Evolutionary conservation across 2,113 vertebrate species (phyloP).

Genomic region (Pelvicachromis taeniatus): DNA sequence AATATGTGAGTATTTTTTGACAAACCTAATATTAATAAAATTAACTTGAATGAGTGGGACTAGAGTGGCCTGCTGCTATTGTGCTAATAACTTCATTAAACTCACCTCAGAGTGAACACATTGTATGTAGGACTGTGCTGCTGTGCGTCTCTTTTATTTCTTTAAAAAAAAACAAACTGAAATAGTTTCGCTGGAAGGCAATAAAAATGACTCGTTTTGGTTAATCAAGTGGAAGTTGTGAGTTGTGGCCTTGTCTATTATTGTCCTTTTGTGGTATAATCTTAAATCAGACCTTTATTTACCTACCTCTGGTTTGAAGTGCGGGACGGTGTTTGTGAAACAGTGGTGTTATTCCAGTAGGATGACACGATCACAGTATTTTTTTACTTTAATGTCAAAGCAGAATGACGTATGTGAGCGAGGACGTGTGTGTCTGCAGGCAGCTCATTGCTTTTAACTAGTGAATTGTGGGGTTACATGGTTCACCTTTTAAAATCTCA

Average conservation of each 20-base stretch:
- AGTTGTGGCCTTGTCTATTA: background rate
- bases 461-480: background rate
- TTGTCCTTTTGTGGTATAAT: background rate
- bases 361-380: background rate
- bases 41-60: background rate
- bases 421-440: background rate
- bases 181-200: background rate
- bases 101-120: background rate
- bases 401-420: background rate
- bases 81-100: background rate
- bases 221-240: background rate
- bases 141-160: background rate
- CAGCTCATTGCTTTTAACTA: background rate
- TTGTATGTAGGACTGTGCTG: background rate
- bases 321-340: background rate
- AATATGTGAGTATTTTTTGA: no score
- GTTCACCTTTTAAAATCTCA: background rate
- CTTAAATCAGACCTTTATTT: background rate
- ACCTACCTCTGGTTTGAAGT: background rate
- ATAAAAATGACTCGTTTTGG: background rate
- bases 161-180: background rate
- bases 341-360: background rate
- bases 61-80: background rate
- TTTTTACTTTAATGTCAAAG: background rate
- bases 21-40: no score